Conservation (phyloP, 2,888 invertebrate genomes). For the Lasiommata megera region DNA sequence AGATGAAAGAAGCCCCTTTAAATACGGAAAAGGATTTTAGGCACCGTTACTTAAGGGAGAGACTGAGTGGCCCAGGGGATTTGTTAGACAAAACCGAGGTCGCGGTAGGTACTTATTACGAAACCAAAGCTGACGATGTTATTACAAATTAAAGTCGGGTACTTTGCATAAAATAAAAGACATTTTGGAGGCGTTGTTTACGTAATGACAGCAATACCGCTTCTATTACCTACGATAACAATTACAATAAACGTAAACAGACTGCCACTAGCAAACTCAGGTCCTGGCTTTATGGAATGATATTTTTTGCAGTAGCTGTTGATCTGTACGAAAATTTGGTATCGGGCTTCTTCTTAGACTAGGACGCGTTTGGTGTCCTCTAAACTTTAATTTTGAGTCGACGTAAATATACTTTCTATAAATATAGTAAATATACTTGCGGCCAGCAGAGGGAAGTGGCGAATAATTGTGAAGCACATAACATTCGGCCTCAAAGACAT, state of each 20-base stretch:
- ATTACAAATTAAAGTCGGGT: slow-evolving; percentile 29
- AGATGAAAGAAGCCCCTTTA: slow-evolving; percentile 15
- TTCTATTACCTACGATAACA: slow-evolving; percentile 18
- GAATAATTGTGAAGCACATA: no score
- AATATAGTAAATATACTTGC: no score
- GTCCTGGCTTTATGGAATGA: neutral
- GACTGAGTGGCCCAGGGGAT: slow-evolving; percentile 22
- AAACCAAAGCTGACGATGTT: slow-evolving; percentile 20
- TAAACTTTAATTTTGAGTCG: no score
- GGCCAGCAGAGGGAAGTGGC: no score
- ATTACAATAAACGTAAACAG: slow-evolving; percentile 17
- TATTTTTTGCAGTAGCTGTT: neutral
- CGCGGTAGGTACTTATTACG: slow-evolving; percentile 6
- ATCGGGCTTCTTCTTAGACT: no score
- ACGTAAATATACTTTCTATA: no score
- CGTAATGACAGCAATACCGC: slow-evolving; percentile 18
- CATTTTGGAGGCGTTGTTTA: slow-evolving; percentile 20
- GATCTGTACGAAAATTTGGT: neutral
- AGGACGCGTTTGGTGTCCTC: no score
- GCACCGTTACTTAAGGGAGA: slow-evolving; percentile 20
- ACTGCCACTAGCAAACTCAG: neutral
- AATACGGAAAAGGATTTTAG: slow-evolving; percentile 16
- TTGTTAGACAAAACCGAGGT: slow-evolving; percentile 17
- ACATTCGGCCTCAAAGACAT: no score
- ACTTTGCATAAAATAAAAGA: slow-evolving; percentile 25